Conservation (phyloP, 2,888 invertebrate genomes). For the Drosophila quinaria region DNA sequence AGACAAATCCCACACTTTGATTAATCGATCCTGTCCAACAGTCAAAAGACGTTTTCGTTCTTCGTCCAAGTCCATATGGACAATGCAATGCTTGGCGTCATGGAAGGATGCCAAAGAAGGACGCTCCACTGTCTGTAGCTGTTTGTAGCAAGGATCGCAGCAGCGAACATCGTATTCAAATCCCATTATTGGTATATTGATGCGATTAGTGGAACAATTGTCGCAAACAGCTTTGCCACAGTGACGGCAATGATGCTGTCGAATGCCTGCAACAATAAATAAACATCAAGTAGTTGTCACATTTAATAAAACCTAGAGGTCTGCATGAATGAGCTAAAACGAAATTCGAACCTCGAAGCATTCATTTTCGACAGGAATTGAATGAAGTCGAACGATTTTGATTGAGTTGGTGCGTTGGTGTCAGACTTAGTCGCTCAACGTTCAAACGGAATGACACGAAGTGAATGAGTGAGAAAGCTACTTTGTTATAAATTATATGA, state of each 20-base stretch:
- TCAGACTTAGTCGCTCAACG: too few relatives aligned
- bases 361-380: too few relatives aligned
- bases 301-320: not conserved
- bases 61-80: constrained; percentile 95
- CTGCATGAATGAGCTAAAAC: too few relatives aligned
- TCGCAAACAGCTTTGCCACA: constrained; percentile 99
- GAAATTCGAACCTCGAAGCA: too few relatives aligned
- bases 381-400: too few relatives aligned
- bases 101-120: constrained; percentile 97
- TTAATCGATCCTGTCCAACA: constrained; percentile 97
- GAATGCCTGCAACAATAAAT: constrained; percentile 86
- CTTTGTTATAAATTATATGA: too few relatives aligned
- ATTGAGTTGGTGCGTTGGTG: too few relatives aligned
- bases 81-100: constrained; percentile 96
- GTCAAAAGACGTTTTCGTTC: constrained; percentile 94
- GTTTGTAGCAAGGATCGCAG: constrained; percentile 95
- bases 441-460: too few relatives aligned
- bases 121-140: constrained; percentile 94
- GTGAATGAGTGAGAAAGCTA: too few relatives aligned
- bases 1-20: constrained; percentile 96
- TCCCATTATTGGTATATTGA: constrained; percentile 97
- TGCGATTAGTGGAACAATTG: constrained; percentile 94
- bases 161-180: constrained; percentile 99
- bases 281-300: not conserved
- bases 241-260: constrained; percentile 96